These are phyloP conservation scores for Melinaea marsaeus DNA, from an alignment of 2,888 invertebrate species.

Conservation along the genomic window DNA sequence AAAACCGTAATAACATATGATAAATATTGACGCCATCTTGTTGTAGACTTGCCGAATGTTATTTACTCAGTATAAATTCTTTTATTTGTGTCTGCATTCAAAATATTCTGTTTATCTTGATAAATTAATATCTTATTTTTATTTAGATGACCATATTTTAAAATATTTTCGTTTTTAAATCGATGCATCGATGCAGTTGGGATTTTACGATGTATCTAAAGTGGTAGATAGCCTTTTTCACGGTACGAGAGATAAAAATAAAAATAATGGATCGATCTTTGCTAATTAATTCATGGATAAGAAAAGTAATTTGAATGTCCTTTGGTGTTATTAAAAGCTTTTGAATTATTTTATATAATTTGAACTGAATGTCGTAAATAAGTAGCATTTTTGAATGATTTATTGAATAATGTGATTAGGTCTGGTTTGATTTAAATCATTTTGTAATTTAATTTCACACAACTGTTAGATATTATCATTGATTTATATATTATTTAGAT, in stretches of 20 bases:
- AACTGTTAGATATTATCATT: too few species aligned
- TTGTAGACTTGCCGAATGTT: conserved; percentile 29
- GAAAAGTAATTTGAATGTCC: conserved; percentile 26
- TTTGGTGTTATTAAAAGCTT: conserved; percentile 23
- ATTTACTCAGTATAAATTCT: conserved; percentile 33
- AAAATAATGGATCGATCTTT: conserved; percentile 15
- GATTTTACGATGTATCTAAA: conserved; percentile 22
- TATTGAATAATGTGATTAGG: neutral
- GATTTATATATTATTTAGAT: too few species aligned
- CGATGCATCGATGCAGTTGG: conserved; percentile 15
- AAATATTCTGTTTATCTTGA: conserved; percentile 25
- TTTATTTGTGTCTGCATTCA: conserved; percentile 35
- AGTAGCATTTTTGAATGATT: neutral
- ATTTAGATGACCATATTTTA: conserved; percentile 14
- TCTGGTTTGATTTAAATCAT: neutral
- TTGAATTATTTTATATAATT: conserved; percentile 13
- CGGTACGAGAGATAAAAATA: conserved; percentile 16
- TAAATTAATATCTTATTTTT: conserved; percentile 24
- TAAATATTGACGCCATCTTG: conserved; percentile 17
- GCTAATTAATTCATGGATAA: conserved; percentile 29
- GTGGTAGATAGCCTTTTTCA: conserved; percentile 23
- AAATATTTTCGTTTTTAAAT: conserved; percentile 22
- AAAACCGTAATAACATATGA: conserved; percentile 22
- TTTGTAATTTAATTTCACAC: too few species aligned
- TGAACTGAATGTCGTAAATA: neutral